phyloP scores from a whole-genome alignment of 2,113 vertebrate genomes.

The Pheucticus melanocephalus region DNA sequence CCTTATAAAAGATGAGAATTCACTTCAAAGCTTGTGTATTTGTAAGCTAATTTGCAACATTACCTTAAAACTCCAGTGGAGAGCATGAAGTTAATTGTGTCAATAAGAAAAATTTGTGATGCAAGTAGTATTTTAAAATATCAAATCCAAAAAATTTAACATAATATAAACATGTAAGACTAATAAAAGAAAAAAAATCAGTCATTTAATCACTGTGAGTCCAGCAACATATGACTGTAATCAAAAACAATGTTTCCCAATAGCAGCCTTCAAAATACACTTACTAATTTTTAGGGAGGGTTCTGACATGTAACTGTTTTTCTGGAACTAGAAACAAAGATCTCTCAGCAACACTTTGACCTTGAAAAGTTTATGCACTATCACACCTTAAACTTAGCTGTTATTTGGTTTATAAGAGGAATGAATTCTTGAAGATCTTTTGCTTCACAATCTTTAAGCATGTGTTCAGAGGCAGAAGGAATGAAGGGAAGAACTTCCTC shows the following conservation, averaged over 20 bases:
- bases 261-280: neutral
- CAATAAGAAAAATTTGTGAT: neutral
- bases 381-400: constrained; percentile 93
- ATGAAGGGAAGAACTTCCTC: constrained; percentile 97
- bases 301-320: neutral
- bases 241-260: neutral
- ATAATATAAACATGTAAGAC: neutral
- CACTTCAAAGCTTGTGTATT: neutral
- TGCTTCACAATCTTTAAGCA: constrained; percentile 98
- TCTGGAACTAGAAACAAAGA: neutral
- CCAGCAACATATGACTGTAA: neutral
- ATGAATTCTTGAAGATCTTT: constrained; percentile 99
- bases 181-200: neutral
- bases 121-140: neutral
- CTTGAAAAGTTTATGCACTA: neutral
- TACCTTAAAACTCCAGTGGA: neutral
- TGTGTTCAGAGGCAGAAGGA: constrained; percentile 93
- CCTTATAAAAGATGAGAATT: neutral
- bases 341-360: neutral
- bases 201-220: neutral
- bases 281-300: neutral
- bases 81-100: neutral
- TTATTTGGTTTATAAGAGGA: constrained; percentile 98
- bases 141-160: neutral
- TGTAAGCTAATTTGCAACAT: neutral